A percentile compares a stretch with the other conserved stretches of the same genome.
Evolutionary conservation across 1,140 invertebrate species (phyloP).

Genomic region (Drosophila fuyamai): DNA sequence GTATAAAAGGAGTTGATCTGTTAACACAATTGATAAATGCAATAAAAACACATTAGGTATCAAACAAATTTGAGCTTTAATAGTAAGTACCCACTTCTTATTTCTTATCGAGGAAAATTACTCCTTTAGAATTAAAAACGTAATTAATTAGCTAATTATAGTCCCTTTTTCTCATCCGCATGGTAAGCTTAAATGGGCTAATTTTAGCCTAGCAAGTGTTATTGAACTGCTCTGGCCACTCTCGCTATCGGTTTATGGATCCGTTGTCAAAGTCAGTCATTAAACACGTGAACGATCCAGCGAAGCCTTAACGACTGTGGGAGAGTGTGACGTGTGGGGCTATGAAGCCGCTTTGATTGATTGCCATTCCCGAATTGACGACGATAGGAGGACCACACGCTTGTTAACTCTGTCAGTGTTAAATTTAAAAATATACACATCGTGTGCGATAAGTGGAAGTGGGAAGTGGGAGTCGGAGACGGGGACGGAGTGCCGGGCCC

Average conservation of each 20-base stretch:
- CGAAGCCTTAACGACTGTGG: slow-evolving; percentile 34
- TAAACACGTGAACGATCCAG: slow-evolving; percentile 33
- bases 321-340: slow-evolving; percentile 31
- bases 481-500: slow-evolving; percentile 1
- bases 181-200: no score
- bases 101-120: no score
- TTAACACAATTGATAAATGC: no score
- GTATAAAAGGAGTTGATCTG: no score
- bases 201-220: no score
- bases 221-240: slow-evolving; percentile 14
- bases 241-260: slow-evolving; percentile 8
- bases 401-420: slow-evolving; percentile 55
- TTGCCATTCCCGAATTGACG: slow-evolving; percentile 45
- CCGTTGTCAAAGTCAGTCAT: slow-evolving; percentile 27
- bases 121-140: no score
- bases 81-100: no score
- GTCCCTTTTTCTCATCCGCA: no score
- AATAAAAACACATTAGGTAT: no score
- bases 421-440: slow-evolving; percentile 47
- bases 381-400: slow-evolving; percentile 49
- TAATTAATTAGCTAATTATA: no score
- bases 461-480: slow-evolving; percentile 1
- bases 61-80: no score
- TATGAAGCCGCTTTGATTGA: slow-evolving; percentile 64
- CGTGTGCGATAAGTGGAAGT: slow-evolving; percentile 40